Conservation (phyloP, 37 sponge, comb jelly and placozoan species). For the Tethya wilhelma region DNA sequence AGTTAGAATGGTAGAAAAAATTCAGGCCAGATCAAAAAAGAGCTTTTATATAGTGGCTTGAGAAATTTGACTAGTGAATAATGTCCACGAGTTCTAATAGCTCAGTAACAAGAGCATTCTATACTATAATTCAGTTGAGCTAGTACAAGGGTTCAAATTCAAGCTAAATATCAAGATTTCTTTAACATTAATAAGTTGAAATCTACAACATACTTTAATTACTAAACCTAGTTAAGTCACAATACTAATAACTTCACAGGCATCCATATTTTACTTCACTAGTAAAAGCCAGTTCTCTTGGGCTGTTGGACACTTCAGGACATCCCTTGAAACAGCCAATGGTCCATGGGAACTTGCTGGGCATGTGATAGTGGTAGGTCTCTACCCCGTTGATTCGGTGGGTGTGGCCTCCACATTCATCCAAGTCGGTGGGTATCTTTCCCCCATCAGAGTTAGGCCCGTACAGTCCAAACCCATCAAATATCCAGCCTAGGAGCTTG, state of each 20-base stretch:
- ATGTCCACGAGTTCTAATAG: no score
- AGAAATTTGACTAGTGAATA: no score
- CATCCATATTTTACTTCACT: constrained; percentile 36
- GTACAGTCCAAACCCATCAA: constrained; percentile 79
- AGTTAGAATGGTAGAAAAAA: no score
- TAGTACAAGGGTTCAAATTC: no score
- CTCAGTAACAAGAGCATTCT: no score
- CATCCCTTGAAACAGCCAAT: constrained; percentile 81
- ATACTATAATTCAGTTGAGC: no score
- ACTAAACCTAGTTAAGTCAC: no score
- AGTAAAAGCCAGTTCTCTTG: constrained; percentile 7
- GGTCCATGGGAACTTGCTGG: constrained; percentile 68
- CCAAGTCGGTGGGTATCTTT: constrained; percentile 58
- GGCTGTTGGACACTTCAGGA: constrained; percentile 59
- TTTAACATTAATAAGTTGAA: no score
- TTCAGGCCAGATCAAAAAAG: no score
- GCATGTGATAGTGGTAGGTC: constrained; percentile 73
- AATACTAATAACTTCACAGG: not conserved
- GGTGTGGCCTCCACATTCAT: constrained; percentile 70
- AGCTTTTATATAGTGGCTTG: no score
- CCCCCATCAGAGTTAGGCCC: constrained; percentile 64
- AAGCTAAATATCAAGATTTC: no score
- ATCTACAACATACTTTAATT: no score
- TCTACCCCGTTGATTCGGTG: constrained; percentile 59
- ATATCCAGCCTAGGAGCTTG: constrained; percentile 64